Percentiles rank a stretch among this genome's conserved stretches.
Conservation (phyloP, 2,888 invertebrate genomes). For the Xiphydria camelus region DNA sequence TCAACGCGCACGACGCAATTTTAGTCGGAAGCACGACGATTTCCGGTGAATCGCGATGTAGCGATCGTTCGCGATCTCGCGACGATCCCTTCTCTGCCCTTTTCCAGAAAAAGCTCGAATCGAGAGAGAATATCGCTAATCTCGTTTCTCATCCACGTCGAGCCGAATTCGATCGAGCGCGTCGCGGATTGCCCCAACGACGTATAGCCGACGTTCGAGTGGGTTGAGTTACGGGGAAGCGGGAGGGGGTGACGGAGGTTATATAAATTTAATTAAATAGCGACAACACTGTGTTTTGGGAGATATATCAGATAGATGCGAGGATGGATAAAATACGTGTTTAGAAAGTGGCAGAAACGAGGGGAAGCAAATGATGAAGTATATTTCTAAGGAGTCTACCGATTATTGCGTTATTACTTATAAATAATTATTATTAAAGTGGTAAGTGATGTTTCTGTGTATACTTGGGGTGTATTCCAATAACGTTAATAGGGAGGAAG, state of each 20-base stretch:
- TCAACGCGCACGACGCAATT: constrained; percentile 23
- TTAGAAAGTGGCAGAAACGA: not conserved
- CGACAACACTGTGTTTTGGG: constrained; percentile 5
- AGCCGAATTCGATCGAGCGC: not conserved
- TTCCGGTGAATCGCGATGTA: no score
- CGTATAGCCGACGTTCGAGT: no score
- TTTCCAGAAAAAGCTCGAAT: no score
- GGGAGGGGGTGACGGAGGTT: not conserved
- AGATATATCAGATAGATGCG: constrained; percentile 1
- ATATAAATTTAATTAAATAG: constrained; percentile 10
- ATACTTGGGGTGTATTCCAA: constrained; percentile 22
- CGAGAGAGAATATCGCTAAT: no score
- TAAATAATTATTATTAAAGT: constrained; percentile 26
- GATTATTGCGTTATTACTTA: constrained; percentile 34
- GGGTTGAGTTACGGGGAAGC: no score
- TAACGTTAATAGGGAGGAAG: constrained; percentile 12
- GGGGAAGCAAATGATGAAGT: constrained; percentile 9
- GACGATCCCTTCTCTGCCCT: no score
- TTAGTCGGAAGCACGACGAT: no score
- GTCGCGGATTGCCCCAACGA: constrained; percentile 3
- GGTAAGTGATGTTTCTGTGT: constrained; percentile 33
- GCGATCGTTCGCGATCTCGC: no score
- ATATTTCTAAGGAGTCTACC: constrained; percentile 34
- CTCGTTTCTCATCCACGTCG: no score
- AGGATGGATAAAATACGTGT: not conserved